Evolutionary conservation across 1,140 invertebrate species (phyloP).

Genomic region (Drosophila tropicalis): DNA sequence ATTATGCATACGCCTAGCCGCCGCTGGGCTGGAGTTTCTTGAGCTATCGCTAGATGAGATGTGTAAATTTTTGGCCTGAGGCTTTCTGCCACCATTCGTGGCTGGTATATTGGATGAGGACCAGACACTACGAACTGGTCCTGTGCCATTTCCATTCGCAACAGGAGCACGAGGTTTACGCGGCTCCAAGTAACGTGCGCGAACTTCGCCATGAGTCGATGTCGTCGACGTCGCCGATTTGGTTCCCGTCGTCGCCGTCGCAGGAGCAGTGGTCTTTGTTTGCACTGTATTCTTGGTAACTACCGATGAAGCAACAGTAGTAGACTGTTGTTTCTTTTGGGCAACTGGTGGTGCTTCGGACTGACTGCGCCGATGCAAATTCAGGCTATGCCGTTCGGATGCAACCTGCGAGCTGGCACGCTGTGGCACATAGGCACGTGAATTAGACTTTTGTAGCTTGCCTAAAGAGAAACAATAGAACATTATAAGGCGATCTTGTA

Average conservation of each 20-base stretch:
- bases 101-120: conserved; percentile 84
- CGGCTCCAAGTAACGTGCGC: conserved; percentile 86
- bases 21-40: conserved; percentile 87
- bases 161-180: conserved; percentile 67
- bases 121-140: conserved; percentile 83
- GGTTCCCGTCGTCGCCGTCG: not conserved
- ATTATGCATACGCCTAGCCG: conserved; percentile 84
- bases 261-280: conserved; percentile 36
- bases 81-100: conserved; percentile 41
- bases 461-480: conserved; percentile 19
- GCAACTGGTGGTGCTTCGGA: conserved; percentile 69
- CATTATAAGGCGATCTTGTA: not conserved
- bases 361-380: conserved; percentile 70
- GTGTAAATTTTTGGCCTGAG: conserved; percentile 70
- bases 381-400: conserved; percentile 62
- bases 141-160: conserved; percentile 68
- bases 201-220: conserved; percentile 82
- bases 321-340: conserved; percentile 35
- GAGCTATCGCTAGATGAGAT: conserved; percentile 83
- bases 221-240: too few relatives aligned
- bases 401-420: conserved; percentile 64
- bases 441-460: conserved; percentile 68
- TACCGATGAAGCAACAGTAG: not conserved
- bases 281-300: conserved; percentile 16
- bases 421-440: conserved; percentile 72